A percentile compares a stretch with the other conserved stretches of the same genome.
Evolutionary conservation across 2,888 invertebrate genomes (phyloP).

Genomic region (Amblyjoppa proteus): DNA sequence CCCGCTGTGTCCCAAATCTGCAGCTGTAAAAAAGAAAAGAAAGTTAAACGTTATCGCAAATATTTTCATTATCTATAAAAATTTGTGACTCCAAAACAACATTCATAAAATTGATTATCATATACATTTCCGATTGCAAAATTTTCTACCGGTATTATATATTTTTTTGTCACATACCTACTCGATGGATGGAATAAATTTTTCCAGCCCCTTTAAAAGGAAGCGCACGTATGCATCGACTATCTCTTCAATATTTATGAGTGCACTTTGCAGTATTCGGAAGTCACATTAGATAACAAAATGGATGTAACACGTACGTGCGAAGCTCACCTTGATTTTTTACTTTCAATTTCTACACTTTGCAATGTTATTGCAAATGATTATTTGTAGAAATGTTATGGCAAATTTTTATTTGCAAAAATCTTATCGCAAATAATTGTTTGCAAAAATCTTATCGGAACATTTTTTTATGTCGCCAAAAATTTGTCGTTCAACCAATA

Average conservation of each 20-base stretch:
- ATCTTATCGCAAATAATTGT: too few relatives aligned
- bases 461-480: background rate
- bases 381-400: too few relatives aligned
- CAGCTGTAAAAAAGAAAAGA: slow-evolving; percentile 87
- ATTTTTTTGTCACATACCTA: background rate
- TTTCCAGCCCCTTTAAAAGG: background rate
- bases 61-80: background rate
- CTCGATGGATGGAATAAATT: background rate
- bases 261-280: background rate
- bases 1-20: slow-evolving; percentile 99
- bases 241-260: slow-evolving; percentile 33
- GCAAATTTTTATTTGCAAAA: too few relatives aligned
- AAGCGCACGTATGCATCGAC: background rate
- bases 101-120: background rate
- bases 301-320: background rate
- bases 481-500: background rate
- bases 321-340: slow-evolving; percentile 92
- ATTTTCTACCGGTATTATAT: background rate
- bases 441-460: too few relatives aligned
- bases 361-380: slow-evolving; percentile 80
- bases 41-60: background rate
- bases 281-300: slow-evolving; percentile 2
- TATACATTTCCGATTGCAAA: background rate
- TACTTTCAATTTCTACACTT: slow-evolving; percentile 98
- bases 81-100: background rate